phyloP scores from a whole-genome alignment of 2,113 vertebrate species.

The Ageneiosus marmoratus region DNA sequence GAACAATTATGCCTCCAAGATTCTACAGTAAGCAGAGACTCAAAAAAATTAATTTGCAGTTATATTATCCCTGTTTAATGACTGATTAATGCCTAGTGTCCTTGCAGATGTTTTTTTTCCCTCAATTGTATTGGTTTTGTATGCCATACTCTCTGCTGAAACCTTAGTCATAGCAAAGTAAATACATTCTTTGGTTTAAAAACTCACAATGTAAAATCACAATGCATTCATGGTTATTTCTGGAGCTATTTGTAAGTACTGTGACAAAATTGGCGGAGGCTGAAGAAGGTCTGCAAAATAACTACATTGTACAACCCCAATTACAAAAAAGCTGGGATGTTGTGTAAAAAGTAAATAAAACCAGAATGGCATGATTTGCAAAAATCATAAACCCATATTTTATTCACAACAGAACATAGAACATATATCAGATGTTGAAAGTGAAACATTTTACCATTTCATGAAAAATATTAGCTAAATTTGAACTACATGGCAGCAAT shows the following conservation, averaged over 20 bases:
- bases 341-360: too few relatives aligned
- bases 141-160: neutral
- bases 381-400: too few relatives aligned
- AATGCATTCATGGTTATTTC: neutral
- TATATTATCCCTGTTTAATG: neutral
- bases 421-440: too few relatives aligned
- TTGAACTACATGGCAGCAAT: too few relatives aligned
- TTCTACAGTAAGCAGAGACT: neutral
- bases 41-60: neutral
- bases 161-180: neutral
- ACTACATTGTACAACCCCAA: neutral
- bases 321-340: too few relatives aligned
- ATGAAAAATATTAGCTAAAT: too few relatives aligned
- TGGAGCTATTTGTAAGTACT: neutral
- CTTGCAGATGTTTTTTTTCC: neutral
- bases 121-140: too few relatives aligned
- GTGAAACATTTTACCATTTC: too few relatives aligned
- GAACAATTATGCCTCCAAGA: neutral
- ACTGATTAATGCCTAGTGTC: neutral
- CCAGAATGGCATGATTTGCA: too few relatives aligned
- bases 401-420: too few relatives aligned
- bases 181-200: neutral
- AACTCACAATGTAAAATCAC: neutral
- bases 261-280: neutral
- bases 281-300: neutral